Evolutionary conservation across 1,140 invertebrate species (phyloP), one percentile per base, ranked within the genome.

Genomic region (Drosophila subpulchrella): DNA sequence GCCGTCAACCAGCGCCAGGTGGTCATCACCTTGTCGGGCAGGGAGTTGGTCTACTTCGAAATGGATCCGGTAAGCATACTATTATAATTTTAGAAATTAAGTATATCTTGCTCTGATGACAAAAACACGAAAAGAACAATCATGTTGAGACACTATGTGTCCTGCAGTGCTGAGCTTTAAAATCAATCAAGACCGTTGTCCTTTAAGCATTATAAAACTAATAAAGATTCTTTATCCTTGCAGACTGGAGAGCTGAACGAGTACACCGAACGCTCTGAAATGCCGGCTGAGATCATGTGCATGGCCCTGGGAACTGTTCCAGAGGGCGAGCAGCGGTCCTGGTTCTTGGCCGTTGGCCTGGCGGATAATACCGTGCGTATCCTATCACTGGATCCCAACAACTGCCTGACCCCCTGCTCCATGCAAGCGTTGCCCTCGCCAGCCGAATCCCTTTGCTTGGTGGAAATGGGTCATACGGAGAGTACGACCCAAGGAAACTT

Each of bases 21-120:
- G 24, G 98, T 99, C 0, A 99, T 99, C 75, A 98, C 99, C 1
- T 93, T 99, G 6, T 97, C 97, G 38, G 99, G 98, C 0, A 98
- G 98, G 50, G 99, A 99, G 94, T 93, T 99, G 20, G 98, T 99
- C 15, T 99, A 99, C 93, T 99, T 99, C 93, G 99, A 99, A 95
- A 98, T 99, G 98, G 98, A 99, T 93, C 96, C 97, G 73, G 98
- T 98, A 95, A 96, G 96, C 94, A 71, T 62, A 20, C 17, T 15
- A 15, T 20, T 5, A 11, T 10, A 11, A 8, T 5, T 20, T 11
- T 8, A 11, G 17, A 3, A 17, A 10, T 44, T 20, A 0, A 11
- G 11, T 1, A 20, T 17, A 17, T 7, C 8, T 71, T 89, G 81
- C 85, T 50, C 71, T 90, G 86, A 92, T 92, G 91, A 92, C 73